These are phyloP conservation scores for Frieseomelitta varia DNA, from an alignment of 1,140 invertebrate genomes.

Conservation along the genomic window DNA sequence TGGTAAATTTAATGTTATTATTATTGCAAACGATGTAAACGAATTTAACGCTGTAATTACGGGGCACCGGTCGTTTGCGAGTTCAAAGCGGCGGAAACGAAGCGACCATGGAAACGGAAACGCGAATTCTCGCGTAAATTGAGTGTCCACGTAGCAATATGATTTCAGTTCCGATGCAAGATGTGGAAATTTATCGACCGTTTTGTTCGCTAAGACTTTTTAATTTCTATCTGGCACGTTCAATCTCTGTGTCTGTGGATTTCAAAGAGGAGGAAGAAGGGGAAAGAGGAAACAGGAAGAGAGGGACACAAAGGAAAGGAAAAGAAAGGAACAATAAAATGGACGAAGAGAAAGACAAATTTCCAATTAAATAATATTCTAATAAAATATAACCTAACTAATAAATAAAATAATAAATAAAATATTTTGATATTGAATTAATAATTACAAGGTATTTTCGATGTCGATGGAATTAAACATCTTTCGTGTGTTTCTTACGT, in stretches of 20 bases:
- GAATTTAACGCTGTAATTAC: constrained; percentile 11
- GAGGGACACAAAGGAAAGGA: no score
- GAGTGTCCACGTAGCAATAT: background rate
- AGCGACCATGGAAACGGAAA: background rate
- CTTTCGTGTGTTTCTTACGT: no score
- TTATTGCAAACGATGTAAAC: constrained; percentile 10
- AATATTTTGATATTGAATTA: no score
- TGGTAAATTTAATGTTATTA: background rate
- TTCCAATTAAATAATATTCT: no score
- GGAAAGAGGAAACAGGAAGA: no score
- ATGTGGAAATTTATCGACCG: background rate
- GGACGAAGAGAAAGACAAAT: no score
- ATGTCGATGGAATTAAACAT: no score
- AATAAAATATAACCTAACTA: no score
- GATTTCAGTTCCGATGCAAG: background rate
- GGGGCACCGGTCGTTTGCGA: background rate
- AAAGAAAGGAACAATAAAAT: no score
- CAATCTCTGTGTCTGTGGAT: background rate
- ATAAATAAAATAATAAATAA: no score
- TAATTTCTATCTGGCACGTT: background rate
- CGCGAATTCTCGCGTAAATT: background rate
- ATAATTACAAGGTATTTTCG: no score
- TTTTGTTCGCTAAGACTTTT: background rate
- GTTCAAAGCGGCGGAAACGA: background rate
- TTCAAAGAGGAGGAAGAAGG: no score